Conservation (phyloP, 2,888 invertebrate species). For the Barypeithes pellucidus region DNA sequence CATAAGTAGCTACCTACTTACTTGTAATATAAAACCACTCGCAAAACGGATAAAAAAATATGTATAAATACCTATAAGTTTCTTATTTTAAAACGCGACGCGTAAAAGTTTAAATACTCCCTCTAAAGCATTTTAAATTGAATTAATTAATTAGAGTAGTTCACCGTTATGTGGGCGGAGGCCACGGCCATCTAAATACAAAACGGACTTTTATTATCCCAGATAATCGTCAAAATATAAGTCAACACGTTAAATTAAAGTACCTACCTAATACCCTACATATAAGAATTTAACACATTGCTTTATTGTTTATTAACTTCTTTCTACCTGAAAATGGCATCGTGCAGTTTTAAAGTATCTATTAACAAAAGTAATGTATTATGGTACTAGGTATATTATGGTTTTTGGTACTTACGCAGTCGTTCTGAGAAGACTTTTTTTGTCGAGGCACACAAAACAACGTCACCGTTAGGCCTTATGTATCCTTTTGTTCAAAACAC, state of each 20-base stretch:
- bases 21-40: too few species aligned
- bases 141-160: constrained; percentile 29
- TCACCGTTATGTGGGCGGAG: constrained; percentile 40
- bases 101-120: too few species aligned
- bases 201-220: background rate
- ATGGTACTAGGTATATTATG: constrained; percentile 23
- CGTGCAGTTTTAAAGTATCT: background rate
- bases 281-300: background rate
- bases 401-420: constrained; percentile 72
- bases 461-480: constrained; percentile 71
- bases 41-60: too few species aligned
- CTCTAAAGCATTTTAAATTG: too few species aligned
- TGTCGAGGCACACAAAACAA: constrained; percentile 77
- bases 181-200: constrained; percentile 9
- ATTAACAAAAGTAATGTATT: too few species aligned
- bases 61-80: too few species aligned
- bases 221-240: background rate
- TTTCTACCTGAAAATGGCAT: constrained; percentile 11
- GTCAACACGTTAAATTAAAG: background rate
- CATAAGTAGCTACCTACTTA: too few species aligned
- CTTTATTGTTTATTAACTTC: background rate
- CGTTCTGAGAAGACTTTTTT: constrained; percentile 75
- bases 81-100: too few species aligned
- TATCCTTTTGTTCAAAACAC: constrained; percentile 33
- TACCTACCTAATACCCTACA: background rate